phyloP scores from a whole-genome alignment of 2,888 invertebrate species.

The Colostygia pectinataria region DNA sequence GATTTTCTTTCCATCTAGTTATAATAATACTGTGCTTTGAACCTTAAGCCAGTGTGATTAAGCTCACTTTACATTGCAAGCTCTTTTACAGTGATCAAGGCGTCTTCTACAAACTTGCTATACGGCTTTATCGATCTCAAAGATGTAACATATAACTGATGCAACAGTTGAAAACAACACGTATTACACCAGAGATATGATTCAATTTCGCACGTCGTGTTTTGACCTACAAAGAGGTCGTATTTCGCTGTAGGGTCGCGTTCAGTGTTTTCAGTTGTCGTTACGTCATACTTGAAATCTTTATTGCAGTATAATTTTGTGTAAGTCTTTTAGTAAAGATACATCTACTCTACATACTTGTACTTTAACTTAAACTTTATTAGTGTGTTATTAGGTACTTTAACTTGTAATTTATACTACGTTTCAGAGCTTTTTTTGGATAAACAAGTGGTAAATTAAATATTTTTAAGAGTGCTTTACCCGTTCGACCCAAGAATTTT shows the following conservation, averaged over 20 bases:
- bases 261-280: slow-evolving; percentile 41
- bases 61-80: slow-evolving; percentile 3
- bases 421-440: no score
- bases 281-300: slow-evolving; percentile 33
- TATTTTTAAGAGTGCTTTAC: no score
- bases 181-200: slow-evolving; percentile 45
- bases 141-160: slow-evolving; percentile 45
- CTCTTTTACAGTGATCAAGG: not conserved
- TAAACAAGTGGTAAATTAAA: no score
- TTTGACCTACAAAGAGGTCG: slow-evolving; percentile 69
- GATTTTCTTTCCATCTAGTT: not conserved
- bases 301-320: slow-evolving; percentile 10
- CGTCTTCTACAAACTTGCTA: slow-evolving; percentile 2
- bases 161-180: slow-evolving; percentile 49
- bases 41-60: not conserved
- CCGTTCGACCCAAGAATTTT: no score
- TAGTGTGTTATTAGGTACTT: no score
- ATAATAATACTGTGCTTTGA: not conserved
- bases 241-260: slow-evolving; percentile 53
- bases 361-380: no score
- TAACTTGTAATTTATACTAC: no score
- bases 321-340: no score
- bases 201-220: slow-evolving; percentile 45
- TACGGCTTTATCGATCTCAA: slow-evolving; percentile 54
- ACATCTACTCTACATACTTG: no score